phyloP scores from a whole-genome alignment of 1,140 invertebrate species.

The Sipha flava region DNA sequence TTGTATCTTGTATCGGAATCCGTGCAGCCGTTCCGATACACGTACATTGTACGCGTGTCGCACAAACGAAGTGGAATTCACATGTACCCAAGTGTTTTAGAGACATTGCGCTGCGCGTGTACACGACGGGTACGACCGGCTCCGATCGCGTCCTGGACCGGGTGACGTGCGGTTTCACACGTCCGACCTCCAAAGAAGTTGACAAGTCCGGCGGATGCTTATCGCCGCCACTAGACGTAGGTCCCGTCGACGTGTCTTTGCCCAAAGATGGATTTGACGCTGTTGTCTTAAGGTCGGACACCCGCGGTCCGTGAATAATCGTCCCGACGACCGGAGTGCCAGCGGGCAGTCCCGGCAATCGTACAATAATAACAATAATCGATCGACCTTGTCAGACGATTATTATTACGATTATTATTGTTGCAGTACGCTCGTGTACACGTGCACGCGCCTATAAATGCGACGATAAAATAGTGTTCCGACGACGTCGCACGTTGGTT shows the following conservation, averaged over 20 bases:
- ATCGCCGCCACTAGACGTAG: not conserved
- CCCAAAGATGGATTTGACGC: slow-evolving; percentile 5
- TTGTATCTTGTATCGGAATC: too few relatives aligned
- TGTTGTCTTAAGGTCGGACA: slow-evolving; percentile 28
- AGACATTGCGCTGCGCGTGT: not conserved
- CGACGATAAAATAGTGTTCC: not conserved
- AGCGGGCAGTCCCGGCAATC: slow-evolving; percentile 1
- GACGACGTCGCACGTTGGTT: not conserved
- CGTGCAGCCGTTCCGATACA: too few relatives aligned
- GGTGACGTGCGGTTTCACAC: slow-evolving; percentile 9
- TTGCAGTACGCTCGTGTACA: too few relatives aligned
- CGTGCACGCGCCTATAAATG: not conserved
- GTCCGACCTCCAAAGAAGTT: not conserved
- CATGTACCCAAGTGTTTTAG: too few relatives aligned
- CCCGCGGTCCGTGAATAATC: slow-evolving; percentile 26
- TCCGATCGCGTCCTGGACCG: not conserved
- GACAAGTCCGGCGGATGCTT: slow-evolving; percentile 10
- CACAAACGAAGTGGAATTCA: too few relatives aligned
- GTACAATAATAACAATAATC: slow-evolving; percentile 13
- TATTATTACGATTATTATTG: not conserved
- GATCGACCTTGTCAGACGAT: slow-evolving; percentile 12
- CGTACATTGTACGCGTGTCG: too few relatives aligned
- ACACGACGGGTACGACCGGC: too few relatives aligned
- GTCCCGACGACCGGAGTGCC: not conserved
- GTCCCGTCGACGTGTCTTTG: not conserved